Evolutionary conservation across 2,888 invertebrate species (phyloP), one percentile per base, ranked within the genome.

Genomic region (Leptinotarsa tumamoca): DNA sequence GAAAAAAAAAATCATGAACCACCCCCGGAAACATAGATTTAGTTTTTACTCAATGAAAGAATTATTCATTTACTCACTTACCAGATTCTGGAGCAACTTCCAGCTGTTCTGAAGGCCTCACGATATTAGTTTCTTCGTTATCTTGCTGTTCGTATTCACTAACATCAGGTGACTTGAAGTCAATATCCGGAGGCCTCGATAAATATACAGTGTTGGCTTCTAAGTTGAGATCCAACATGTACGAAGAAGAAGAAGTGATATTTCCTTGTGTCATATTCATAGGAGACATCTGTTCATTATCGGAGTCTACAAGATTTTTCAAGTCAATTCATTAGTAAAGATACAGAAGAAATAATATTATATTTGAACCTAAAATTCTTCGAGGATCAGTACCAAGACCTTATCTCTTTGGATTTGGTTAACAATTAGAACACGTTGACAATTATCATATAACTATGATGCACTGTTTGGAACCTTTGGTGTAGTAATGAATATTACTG

Each of bases 211-310:
- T 92, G 72, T 90, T 92, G n/a, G 91, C 91, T 84, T 91, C 91
- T n/a, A 93, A 86, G 85, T 93, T 92, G 72, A 93, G 86, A 87
- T 93, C 92, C 67, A 93, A 86, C 83, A 91, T 91, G 83, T 92
- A 93, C 73, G 91, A 91, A 1, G 88, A 87, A 18, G 88, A 89
- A 1, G 87, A 90, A n/a, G 85, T 84, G 56, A 89, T 75, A 67
- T 84, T 82, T 50, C 83, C 83, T 83, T 27, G 88, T 83, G 83
- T 87, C 85, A 68, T 84, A 83, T 78, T 89, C 56, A 83, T 68
- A 49, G 87, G 84, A 14, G 86, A 85, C 52, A 84, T 69, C 74
- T 86, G 86, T 77, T 89, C 89, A 72, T 87, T 88, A 77, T 90
- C 90, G 4, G 89, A 89, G 84, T 90, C 90, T 87, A 83, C 73